Base-by-base conservation (phyloP, 1,140 invertebrate species). In the Trichonephila clavata region DNA sequence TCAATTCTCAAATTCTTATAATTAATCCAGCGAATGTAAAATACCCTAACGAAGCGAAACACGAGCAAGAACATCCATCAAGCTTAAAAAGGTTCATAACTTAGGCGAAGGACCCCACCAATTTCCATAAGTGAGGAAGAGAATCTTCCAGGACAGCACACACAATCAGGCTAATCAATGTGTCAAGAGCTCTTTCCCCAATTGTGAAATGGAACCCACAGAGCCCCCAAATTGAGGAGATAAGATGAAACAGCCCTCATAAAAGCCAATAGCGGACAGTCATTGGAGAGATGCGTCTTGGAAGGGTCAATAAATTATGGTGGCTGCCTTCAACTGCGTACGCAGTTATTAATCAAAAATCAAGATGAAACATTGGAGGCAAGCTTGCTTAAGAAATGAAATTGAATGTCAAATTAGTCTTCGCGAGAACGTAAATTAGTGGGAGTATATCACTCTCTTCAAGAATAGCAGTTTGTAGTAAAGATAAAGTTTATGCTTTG, bases 111-210 rank as follows among this genome's bases (percentile, higher is more conserved):
- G 27, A 77, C 24, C 71, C 71, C 71, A 24, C 32, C 71, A 77
- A 77, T 77, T 77, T 77, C 71, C 71, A 77, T 77, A 77, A 77
- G 71, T 77, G 71, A 77, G 32, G 18, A 50, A 10, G 50, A 50
- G 50, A 10, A 50, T 50, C 50, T 50, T 50, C 16, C 27, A 20
- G 71, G 71, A 39, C 71, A 39, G 71, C 71, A 77, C 27, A 77
- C 27, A 77, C 71, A 77, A 77, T 77, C 71, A 77, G 16, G 27
- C 71, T 77, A 77, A 77, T 77, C 71, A 77, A 77, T 77, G 71
- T 32, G 71, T 77, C 32, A 68, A 68, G 65, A 21, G 65, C 65
- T 24, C 65, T 27, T 77, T 39, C 71, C 71, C 27, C 71, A 77
- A 77, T 77, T 77, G 71, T 77, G 71, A 77, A 77, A 77, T 39